Conservation (phyloP, 2,797 vertebrate species). For the Sebastes dallii region DNA sequence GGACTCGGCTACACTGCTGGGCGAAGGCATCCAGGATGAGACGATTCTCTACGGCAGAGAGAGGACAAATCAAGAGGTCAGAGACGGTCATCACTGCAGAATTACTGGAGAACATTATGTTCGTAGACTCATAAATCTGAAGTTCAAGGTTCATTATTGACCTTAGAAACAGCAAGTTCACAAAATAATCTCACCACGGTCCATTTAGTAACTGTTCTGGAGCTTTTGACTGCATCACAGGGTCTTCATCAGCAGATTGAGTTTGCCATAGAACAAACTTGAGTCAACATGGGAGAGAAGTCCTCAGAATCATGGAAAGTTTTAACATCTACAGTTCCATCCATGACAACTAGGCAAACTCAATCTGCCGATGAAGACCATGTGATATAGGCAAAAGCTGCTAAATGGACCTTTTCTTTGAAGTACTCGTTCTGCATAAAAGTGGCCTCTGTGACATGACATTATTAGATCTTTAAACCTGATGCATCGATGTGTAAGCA, state of each 20-base stretch:
- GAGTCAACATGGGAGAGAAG: background rate
- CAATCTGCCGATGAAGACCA: background rate
- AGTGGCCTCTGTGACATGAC: too few species aligned
- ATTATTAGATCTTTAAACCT: background rate
- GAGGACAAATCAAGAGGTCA: background rate
- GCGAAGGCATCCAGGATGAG: conserved; percentile 98
- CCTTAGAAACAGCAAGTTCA: background rate
- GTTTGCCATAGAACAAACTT: background rate
- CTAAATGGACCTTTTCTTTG: background rate
- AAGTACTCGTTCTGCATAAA: too few species aligned
- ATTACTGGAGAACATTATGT: background rate
- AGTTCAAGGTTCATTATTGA: background rate
- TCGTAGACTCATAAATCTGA: background rate
- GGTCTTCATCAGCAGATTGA: background rate
- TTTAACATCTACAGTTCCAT: background rate
- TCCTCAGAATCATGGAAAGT: background rate
- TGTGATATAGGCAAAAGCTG: background rate
- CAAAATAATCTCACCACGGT: background rate
- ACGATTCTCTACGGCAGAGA: conserved; percentile 88
- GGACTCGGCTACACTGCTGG: conserved; percentile 98
- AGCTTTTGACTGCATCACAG: background rate
- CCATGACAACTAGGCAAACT: background rate
- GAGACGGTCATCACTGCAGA: background rate
- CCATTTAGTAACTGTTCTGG: background rate
- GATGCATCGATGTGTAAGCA: background rate